Evolutionary conservation across 2,113 vertebrate genomes (phyloP).

Genomic region (Dipodomys stephensi): DNA sequence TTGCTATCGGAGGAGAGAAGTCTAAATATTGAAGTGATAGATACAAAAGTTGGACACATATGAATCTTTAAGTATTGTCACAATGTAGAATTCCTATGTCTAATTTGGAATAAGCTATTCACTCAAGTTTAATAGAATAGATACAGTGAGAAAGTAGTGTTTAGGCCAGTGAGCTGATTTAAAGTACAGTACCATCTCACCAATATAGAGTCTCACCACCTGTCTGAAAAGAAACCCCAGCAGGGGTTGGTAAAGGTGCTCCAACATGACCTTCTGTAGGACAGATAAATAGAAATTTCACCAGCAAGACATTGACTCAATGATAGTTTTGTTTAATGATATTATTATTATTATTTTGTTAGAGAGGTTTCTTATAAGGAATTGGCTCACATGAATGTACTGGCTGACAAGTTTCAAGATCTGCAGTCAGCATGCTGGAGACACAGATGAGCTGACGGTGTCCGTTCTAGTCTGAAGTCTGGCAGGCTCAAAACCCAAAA

Average conservation of each 20-base stretch:
- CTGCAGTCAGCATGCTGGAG: neutral
- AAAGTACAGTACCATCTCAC: neutral
- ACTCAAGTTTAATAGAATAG: neutral
- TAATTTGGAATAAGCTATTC: neutral
- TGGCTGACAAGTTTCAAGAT: neutral
- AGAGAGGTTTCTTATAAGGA: neutral
- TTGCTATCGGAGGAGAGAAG: neutral
- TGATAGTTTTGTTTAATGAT: neutral
- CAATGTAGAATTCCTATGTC: neutral
- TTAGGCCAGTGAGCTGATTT: neutral
- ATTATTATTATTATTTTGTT: too few relatives aligned
- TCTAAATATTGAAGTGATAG: neutral
- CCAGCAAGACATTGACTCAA: neutral
- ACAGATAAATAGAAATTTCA: neutral
- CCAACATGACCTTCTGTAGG: neutral
- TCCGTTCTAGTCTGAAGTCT: too few relatives aligned
- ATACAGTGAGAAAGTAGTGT: neutral
- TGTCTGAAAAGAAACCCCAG: neutral
- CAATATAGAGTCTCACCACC: neutral
- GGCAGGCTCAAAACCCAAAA: neutral
- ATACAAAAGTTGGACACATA: rapidly evolving
- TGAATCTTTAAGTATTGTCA: neutral
- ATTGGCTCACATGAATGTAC: neutral
- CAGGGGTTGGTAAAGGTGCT: neutral
- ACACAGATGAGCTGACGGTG: neutral